Evolutionary conservation across 2,888 invertebrate genomes (phyloP).

Genomic region (Toxonevra muliebris): DNA sequence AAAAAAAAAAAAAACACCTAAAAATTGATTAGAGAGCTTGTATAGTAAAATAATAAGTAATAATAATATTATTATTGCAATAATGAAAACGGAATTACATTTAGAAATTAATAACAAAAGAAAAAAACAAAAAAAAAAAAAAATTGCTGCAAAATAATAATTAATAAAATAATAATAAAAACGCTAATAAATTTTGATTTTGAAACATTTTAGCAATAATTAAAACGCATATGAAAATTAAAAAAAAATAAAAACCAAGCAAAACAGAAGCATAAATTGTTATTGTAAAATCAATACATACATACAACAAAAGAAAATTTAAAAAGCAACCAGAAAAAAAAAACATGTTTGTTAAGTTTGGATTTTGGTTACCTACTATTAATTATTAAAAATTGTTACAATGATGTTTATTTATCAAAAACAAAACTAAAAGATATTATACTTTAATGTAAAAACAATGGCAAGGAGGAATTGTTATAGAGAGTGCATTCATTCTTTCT

Average conservation of each 20-base stretch:
- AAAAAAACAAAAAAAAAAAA: conserved; percentile 6
- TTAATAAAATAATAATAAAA: conserved; percentile 37
- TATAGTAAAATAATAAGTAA: conserved; percentile 52
- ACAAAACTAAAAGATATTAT: too few relatives aligned
- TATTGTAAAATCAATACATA: conserved; percentile 16
- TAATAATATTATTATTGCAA: conserved; percentile 20
- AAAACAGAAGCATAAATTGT: neutral
- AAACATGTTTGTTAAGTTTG: conserved; percentile 12
- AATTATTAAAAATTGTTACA: conserved; percentile 30
- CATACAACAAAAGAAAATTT: conserved; percentile 15
- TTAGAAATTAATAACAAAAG: conserved; percentile 13
- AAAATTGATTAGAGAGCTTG: conserved; percentile 56
- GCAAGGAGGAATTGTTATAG: neutral
- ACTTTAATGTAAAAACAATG: too few relatives aligned
- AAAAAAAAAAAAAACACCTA: conserved; percentile 22
- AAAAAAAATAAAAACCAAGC: neutral
- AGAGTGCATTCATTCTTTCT: neutral
- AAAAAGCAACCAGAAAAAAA: conserved; percentile 22
- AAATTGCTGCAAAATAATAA: conserved; percentile 24
- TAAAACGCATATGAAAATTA: conserved; percentile 4
- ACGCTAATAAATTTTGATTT: conserved; percentile 16
- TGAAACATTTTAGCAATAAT: too few relatives aligned
- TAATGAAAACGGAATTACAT: conserved; percentile 14
- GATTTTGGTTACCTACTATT: too few relatives aligned
- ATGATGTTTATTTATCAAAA: conserved; percentile 15